Base-by-base conservation (phyloP, 2,888 invertebrate species). In the Cephus spinipes region DNA sequence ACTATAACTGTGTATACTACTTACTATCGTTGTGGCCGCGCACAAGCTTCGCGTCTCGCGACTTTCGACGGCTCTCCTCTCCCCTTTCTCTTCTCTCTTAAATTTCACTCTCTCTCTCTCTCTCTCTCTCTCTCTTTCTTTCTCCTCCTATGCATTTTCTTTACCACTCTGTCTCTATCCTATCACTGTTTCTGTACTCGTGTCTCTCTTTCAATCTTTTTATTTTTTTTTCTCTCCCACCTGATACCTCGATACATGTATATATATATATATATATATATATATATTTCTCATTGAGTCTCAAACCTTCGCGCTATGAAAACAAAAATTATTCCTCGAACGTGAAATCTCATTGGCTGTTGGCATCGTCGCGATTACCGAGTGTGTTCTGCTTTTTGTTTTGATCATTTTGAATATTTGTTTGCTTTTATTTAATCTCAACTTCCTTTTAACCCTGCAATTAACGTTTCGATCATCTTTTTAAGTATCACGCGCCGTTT, bases 11-110 rank as follows among this genome's bases (percentile, higher is more conserved):
- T 91, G 89, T 91, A 90, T 79, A 73, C 68, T 75, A 90, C 90
- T 89, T 91, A 90, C 89, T 90, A 87, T 89, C 87, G 87, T 89
- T 87, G 87, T 87, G 83, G 79, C 73, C 86, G 88, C 89, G 89
- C 90, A 90, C 91, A 89, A 90, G 90, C 87, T 89, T 91, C 88
- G 84, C 85, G 76, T 95, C 94, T 95, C 94, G 95, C 93, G 95
- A 94, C 93, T 93, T 93, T 94, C 94, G 94, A 89, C 87, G 90
- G 90, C 88, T 86, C 85, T 92, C 87, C 55, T 55, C 55, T 55
- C 9, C 55, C 55, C 23, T 6, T 86, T 89, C 85, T 88, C 87
- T 86, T 88, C 89, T 89, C 86, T 94, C 94, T 55, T 2, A 6
- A 40, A 6, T 55, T 23, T 55, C 55, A 15, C 23, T 55, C 55